These are phyloP conservation scores for Oophaga pumilio DNA, from an alignment of 2,113 vertebrate species.

Conservation along the genomic window DNA sequence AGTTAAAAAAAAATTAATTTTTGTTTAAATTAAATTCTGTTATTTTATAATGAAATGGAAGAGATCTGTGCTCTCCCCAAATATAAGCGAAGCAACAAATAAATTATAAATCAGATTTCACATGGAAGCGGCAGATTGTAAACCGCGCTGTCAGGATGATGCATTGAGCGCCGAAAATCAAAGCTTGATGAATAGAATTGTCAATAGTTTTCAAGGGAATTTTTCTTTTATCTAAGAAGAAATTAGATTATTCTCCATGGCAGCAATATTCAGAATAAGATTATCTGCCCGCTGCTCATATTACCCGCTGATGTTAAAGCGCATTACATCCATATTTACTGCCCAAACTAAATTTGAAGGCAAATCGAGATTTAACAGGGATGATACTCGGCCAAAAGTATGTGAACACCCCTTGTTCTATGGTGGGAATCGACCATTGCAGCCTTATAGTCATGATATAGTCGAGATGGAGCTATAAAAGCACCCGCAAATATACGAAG, in stretches of 20 bases:
- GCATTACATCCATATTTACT: conserved; percentile 23
- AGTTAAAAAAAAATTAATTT: neutral
- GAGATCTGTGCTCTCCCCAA: neutral
- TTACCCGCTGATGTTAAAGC: neutral
- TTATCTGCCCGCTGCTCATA: neutral
- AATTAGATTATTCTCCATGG: conserved; percentile 35
- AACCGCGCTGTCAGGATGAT: conserved; percentile 18
- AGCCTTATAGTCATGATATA: no score
- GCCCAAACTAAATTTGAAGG: neutral
- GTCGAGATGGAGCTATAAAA: no score
- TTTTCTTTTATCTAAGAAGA: conserved; percentile 13
- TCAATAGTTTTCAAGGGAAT: conserved; percentile 44
- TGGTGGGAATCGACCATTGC: neutral
- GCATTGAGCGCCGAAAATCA: conserved; percentile 14
- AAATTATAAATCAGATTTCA: conserved; percentile 15
- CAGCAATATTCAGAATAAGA: conserved; percentile 36
- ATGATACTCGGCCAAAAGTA: neutral
- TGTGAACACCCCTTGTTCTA: neutral
- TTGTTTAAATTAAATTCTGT: neutral
- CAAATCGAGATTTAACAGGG: neutral
- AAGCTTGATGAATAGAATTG: conserved; percentile 48
- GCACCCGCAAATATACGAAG: no score
- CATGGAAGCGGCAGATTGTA: neutral
- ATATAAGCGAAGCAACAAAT: neutral
- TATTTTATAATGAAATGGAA: neutral